Percentiles rank a stretch among this genome's conserved stretches.
Conservation (phyloP, 2,888 invertebrate genomes). For the Lochmaea capreae region DNA sequence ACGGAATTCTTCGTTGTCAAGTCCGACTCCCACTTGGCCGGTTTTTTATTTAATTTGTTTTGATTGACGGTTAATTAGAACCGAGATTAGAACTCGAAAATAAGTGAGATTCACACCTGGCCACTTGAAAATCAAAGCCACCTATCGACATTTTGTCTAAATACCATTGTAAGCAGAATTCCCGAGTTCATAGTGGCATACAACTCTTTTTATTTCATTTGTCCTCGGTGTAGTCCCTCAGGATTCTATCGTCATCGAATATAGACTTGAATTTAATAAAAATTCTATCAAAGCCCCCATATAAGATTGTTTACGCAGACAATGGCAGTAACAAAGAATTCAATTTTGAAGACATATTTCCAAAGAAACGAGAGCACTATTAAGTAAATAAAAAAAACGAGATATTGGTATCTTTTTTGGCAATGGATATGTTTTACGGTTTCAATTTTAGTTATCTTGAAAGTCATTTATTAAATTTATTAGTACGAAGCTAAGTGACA, state of each 20-base stretch:
- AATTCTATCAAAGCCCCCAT: constrained; percentile 42
- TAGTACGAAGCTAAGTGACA: not conserved
- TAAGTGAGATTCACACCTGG: no score
- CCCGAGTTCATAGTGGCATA: constrained; percentile 1
- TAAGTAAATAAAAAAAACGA: constrained; percentile 20
- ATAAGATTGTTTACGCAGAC: constrained; percentile 43
- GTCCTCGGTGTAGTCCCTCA: not conserved
- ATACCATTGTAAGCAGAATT: not conserved
- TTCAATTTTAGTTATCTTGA: constrained; percentile 1
- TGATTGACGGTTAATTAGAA: no score
- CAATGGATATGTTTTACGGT: constrained; percentile 4
- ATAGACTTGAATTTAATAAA: constrained; percentile 42
- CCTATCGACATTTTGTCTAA: no score
- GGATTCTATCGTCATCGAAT: constrained; percentile 20
- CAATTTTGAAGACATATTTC: constrained; percentile 40
- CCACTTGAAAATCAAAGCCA: no score
- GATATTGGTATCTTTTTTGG: constrained; percentile 1
- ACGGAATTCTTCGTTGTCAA: no score
- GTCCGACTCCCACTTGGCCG: no score
- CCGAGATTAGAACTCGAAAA: no score
- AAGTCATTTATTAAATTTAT: not conserved
- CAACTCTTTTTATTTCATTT: constrained; percentile 7
- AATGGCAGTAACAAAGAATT: constrained; percentile 38
- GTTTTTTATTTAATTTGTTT: no score
- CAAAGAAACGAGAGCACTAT: constrained; percentile 29